These are phyloP conservation scores for Lepetodrilus schrolli DNA, from an alignment of 2,888 invertebrate genomes.

Conservation along the genomic window DNA sequence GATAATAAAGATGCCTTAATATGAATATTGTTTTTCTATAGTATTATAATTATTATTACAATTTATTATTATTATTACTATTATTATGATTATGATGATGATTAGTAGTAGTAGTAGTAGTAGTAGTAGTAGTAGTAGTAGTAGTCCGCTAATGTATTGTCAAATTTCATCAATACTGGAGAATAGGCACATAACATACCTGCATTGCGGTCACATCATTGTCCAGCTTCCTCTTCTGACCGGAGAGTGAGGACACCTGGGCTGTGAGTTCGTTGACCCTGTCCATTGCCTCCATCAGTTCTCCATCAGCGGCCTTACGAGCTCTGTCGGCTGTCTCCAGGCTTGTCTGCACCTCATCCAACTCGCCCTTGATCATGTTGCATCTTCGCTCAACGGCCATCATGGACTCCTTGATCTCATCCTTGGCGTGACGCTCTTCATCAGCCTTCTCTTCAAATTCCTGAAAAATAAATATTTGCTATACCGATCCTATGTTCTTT, in stretches of 20 bases:
- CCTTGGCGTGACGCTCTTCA: constrained; percentile 97
- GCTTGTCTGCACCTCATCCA: constrained; percentile 97
- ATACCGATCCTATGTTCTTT: too few relatives aligned
- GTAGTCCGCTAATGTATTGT: too few relatives aligned
- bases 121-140: too few relatives aligned
- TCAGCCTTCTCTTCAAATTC: constrained; percentile 94
- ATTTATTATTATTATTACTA: too few relatives aligned
- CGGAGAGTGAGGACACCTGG: constrained; percentile 93
- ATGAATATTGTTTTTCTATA: too few relatives aligned
- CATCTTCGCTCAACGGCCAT: constrained; percentile 97
- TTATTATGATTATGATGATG: too few relatives aligned
- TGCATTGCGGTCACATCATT: constrained; percentile 98
- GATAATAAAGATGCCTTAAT: too few relatives aligned
- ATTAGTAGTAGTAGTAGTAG: too few relatives aligned
- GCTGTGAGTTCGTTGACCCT: constrained; percentile 97
- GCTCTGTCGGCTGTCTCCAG: constrained; percentile 95
- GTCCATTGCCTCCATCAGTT: constrained; percentile 97
- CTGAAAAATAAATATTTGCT: constrained; percentile 31
- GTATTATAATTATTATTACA: too few relatives aligned
- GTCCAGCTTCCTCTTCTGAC: constrained; percentile 99
- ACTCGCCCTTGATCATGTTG: constrained; percentile 96
- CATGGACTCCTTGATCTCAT: constrained; percentile 96
- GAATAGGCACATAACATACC: constrained; percentile 79
- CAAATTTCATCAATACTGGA: too few relatives aligned
- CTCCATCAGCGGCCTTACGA: constrained; percentile 97